Percentiles rank a stretch among this genome's conserved stretches.
phyloP scores from a whole-genome alignment of 2,888 invertebrate genomes.

The Hipparchia sbordonii region DNA sequence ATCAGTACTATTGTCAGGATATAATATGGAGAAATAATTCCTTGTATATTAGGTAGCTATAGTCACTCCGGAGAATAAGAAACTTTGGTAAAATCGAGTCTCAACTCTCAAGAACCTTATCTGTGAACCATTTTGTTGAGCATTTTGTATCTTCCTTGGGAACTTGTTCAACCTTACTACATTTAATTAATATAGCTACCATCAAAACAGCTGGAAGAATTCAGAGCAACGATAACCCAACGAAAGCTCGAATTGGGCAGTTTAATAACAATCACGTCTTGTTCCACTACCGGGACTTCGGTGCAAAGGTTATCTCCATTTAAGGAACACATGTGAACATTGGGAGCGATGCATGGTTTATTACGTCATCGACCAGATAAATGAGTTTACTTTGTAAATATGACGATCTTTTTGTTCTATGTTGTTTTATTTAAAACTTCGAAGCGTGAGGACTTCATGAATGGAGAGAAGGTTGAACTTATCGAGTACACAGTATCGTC shows the following conservation, averaged over 20 bases:
- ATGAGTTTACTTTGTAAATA: constrained; percentile 22
- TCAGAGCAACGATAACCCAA: constrained; percentile 21
- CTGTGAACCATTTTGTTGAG: not conserved
- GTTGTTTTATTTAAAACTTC: not conserved
- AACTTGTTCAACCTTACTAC: not conserved
- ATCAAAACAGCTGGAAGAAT: constrained; percentile 12
- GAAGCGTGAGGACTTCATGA: too few species aligned
- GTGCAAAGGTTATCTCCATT: constrained; percentile 44
- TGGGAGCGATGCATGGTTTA: constrained; percentile 29
- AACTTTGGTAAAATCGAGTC: too few species aligned
- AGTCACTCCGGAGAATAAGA: too few species aligned
- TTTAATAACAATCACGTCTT: constrained; percentile 34
- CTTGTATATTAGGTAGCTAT: too few species aligned
- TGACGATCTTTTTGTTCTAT: constrained; percentile 12
- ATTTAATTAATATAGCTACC: not conserved
- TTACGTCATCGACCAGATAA: constrained; percentile 29
- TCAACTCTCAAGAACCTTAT: too few species aligned
- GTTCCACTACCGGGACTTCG: constrained; percentile 22
- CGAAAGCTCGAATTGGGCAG: constrained; percentile 37
- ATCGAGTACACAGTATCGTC: too few species aligned
- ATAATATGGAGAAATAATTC: too few species aligned
- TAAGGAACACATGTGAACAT: constrained; percentile 36
- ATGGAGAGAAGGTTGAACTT: too few species aligned
- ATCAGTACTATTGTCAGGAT: too few species aligned
- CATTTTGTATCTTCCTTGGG: not conserved